These are phyloP conservation scores for Itoplectis maculator DNA, from an alignment of 2,888 invertebrate genomes.

Conservation along the genomic window DNA sequence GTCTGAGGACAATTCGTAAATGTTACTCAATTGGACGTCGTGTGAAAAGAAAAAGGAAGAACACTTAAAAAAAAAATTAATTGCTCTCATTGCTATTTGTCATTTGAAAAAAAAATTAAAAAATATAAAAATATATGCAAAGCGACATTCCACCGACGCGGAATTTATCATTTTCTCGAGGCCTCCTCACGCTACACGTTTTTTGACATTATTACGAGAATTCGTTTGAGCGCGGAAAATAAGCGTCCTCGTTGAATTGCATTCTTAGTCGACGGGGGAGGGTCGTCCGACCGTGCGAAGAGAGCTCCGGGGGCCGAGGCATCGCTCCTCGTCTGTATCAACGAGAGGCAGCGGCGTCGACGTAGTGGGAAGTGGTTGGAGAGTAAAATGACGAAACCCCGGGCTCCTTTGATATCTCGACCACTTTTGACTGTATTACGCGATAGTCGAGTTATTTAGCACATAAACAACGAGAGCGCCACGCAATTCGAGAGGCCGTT, in stretches of 20 bases:
- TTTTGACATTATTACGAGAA: neutral
- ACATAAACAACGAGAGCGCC: conserved; percentile 58
- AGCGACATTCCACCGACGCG: neutral
- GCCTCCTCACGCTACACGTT: neutral
- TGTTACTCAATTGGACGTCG: neutral
- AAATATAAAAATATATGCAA: no score
- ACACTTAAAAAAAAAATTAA: neutral
- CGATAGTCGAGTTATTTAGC: conserved; percentile 50
- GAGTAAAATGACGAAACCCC: conserved; percentile 6
- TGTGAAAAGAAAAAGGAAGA: no score
- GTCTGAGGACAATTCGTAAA: neutral
- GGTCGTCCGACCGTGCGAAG: conserved; percentile 1
- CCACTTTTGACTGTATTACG: conserved; percentile 28
- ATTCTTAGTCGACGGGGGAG: neutral
- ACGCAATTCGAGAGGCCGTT: conserved; percentile 41
- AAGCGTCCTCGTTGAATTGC: conserved; percentile 1
- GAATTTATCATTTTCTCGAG: neutral
- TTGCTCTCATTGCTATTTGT: neutral
- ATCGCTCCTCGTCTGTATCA: conserved; percentile 4
- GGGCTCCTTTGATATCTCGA: conserved; percentile 24
- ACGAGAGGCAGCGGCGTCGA: neutral
- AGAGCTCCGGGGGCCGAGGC: neutral
- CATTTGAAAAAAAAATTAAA: neutral
- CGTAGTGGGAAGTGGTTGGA: neutral
- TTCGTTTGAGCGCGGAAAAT: neutral